These are phyloP conservation scores for Entomobrya multifasciata DNA, from an alignment of 2,888 invertebrate species.

Conservation along the genomic window DNA sequence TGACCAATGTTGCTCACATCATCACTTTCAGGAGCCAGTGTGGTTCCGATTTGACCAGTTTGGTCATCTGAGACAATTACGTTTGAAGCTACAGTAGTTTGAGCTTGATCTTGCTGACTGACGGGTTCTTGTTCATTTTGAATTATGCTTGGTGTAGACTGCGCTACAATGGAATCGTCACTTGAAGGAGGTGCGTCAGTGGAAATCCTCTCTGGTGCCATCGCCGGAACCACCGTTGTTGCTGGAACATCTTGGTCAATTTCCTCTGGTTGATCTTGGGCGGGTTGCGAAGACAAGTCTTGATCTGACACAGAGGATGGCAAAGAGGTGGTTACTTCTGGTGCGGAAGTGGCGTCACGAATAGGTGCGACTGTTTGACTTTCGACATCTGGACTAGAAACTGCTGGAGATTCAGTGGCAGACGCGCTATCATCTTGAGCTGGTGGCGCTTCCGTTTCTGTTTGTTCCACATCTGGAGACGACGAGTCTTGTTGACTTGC, in stretches of 20 bases:
- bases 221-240: slow-evolving; percentile 6
- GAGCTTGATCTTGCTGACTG: slow-evolving; percentile 4
- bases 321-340: background rate
- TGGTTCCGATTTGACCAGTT: background rate
- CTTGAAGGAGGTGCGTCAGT: slow-evolving; percentile 43
- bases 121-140: background rate
- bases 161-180: background rate
- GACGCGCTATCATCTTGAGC: slow-evolving; percentile 8
- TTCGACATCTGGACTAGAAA: slow-evolving; percentile 6
- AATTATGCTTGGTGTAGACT: background rate
- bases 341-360: slow-evolving; percentile 6
- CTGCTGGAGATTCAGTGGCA: background rate
- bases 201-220: slow-evolving; percentile 30
- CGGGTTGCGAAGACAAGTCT: background rate
- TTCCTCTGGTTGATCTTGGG: slow-evolving; percentile 5
- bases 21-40: too few relatives aligned
- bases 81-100: slow-evolving; percentile 14
- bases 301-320: background rate
- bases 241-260: background rate
- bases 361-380: slow-evolving; percentile 33
- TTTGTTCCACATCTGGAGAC: slow-evolving; percentile 29
- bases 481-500: slow-evolving; percentile 32
- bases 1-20: background rate
- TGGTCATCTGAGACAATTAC: background rate
- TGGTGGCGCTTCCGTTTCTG: slow-evolving; percentile 21